Percentiles rank a stretch among this genome's conserved stretches.
Conservation (phyloP, 2,797 vertebrate species). For the Myotis vivesi region DNA sequence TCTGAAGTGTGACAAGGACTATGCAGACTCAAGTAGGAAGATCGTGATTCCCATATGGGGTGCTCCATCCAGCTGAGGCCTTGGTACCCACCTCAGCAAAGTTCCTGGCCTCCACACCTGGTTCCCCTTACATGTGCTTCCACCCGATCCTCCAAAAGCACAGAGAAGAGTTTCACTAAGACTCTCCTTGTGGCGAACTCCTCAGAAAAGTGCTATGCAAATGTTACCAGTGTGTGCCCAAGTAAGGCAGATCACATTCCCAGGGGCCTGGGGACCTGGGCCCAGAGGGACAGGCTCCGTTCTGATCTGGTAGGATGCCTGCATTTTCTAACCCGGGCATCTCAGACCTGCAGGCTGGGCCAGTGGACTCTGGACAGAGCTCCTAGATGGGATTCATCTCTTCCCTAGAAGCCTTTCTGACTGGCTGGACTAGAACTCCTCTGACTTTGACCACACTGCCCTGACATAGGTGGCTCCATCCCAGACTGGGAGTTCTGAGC, state of each 20-base stretch:
- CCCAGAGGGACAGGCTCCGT: not conserved
- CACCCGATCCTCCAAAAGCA: not conserved
- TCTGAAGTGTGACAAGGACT: not conserved
- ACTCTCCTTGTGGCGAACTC: not conserved
- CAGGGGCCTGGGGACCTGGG: constrained; percentile 10
- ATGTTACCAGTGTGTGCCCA: constrained; percentile 27
- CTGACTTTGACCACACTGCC: not conserved
- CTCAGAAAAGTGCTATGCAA: constrained; percentile 53
- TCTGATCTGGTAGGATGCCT: not conserved
- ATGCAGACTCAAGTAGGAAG: not conserved
- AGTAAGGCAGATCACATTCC: constrained; percentile 27
- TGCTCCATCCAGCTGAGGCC: not conserved
- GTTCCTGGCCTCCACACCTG: not conserved
- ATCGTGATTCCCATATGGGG: not conserved
- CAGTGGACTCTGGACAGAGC: not conserved
- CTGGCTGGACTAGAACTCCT: not conserved
- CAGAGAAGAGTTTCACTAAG: constrained; percentile 39
- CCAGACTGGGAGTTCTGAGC: not conserved
- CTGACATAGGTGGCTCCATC: not conserved
- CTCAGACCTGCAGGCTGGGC: not conserved
- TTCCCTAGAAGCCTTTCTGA: not conserved
- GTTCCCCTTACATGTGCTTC: not conserved
- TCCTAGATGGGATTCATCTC: not conserved
- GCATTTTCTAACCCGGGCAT: not conserved
- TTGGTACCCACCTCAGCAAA: not conserved